These are phyloP conservation scores for Parnassius glacialis DNA, from an alignment of 2,888 invertebrate species.

Conservation along the genomic window DNA sequence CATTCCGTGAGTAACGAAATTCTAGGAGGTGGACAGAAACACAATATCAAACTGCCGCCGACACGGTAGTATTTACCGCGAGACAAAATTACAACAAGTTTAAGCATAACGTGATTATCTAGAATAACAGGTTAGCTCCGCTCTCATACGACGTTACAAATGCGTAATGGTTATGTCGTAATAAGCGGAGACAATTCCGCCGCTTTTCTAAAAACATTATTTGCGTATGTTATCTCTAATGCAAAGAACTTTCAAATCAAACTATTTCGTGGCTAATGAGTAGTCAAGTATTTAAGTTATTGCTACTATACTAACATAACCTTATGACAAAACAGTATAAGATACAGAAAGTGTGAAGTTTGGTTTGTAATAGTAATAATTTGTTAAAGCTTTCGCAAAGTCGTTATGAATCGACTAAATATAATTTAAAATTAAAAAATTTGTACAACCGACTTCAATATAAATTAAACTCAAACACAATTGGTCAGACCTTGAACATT, in stretches of 20 bases:
- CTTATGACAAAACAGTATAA: too few species aligned
- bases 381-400: too few species aligned
- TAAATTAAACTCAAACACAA: too few species aligned
- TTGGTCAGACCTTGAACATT: too few species aligned
- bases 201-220: constrained; percentile 46
- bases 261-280: constrained; percentile 12
- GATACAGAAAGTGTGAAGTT: too few species aligned
- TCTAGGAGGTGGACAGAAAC: constrained; percentile 16
- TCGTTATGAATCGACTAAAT: too few species aligned
- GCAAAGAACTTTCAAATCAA: constrained; percentile 36
- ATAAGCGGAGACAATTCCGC: constrained; percentile 51
- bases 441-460: too few species aligned
- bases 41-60: constrained; percentile 6
- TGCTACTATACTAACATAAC: not conserved
- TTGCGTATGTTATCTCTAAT: constrained; percentile 39
- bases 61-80: constrained; percentile 27
- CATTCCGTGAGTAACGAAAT: constrained; percentile 16
- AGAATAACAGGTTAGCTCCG: constrained; percentile 52
- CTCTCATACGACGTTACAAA: constrained; percentile 70
- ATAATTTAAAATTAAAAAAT: too few species aligned
- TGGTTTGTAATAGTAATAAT: too few species aligned
- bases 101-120: constrained; percentile 45
- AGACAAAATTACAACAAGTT: constrained; percentile 37
- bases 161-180: constrained; percentile 68
- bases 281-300: constrained; percentile 1